Percentiles rank a stretch among this genome's conserved stretches.
Conservation (phyloP, 2,888 invertebrate species). For the Lasioglossum morio region DNA sequence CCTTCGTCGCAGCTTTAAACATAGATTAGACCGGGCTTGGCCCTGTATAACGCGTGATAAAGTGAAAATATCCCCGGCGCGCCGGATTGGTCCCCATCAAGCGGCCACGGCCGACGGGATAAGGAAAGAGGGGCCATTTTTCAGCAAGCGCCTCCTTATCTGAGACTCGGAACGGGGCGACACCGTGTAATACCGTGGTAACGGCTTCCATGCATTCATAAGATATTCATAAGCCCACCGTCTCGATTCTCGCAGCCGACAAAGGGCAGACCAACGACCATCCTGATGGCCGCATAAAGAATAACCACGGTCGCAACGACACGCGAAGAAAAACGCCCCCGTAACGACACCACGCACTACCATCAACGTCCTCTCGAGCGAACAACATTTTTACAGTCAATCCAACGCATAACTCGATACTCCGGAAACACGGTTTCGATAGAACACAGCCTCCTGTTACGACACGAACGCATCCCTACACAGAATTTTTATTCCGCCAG, state of each 20-base stretch:
- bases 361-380: not conserved
- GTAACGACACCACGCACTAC: not conserved
- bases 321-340: not conserved
- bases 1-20: constrained; percentile 42
- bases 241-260: constrained; percentile 64
- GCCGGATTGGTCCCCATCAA: constrained; percentile 60
- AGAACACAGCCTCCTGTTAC: too few relatives aligned
- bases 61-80: constrained; percentile 65
- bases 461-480: too few relatives aligned
- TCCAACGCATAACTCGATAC: not conserved
- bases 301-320: constrained; percentile 35
- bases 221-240: constrained; percentile 76
- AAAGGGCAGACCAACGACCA: constrained; percentile 58
- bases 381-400: not conserved
- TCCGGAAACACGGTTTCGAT: too few relatives aligned
- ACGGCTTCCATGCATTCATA: constrained; percentile 78
- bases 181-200: constrained; percentile 71
- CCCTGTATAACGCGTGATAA: constrained; percentile 58
- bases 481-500: too few relatives aligned
- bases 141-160: constrained; percentile 62
- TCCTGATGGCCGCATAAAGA: constrained; percentile 51
- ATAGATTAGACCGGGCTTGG: constrained; percentile 51
- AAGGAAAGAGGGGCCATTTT: constrained; percentile 64
- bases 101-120: constrained; percentile 41
- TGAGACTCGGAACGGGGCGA: constrained; percentile 56